phyloP scores from a whole-genome alignment of 1,140 invertebrate genomes.

The Trachelipus rathkii region DNA sequence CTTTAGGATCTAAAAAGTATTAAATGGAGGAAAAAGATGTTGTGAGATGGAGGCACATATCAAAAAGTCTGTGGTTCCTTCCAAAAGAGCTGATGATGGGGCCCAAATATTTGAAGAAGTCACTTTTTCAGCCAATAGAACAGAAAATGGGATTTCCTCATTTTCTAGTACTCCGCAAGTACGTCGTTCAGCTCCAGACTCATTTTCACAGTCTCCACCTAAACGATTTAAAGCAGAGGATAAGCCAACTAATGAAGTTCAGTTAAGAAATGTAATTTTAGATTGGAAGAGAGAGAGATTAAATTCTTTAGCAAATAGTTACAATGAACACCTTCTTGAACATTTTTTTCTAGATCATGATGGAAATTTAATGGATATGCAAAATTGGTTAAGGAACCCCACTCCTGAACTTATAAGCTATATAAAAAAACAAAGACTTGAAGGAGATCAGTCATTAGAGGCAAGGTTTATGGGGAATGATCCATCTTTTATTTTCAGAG shows the following conservation, averaged over 20 bases:
- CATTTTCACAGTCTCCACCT: background rate
- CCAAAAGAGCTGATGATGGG: background rate
- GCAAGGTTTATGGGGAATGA: constrained; percentile 63
- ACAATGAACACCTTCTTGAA: constrained; percentile 75
- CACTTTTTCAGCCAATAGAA: background rate
- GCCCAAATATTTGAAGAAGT: background rate
- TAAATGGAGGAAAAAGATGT: background rate
- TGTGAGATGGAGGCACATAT: constrained; percentile 2
- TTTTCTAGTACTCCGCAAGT: background rate
- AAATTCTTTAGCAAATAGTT: constrained; percentile 49
- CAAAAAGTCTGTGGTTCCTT: background rate
- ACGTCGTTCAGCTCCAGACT: background rate
- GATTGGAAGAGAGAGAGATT: constrained; percentile 42
- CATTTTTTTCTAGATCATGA: constrained; percentile 77
- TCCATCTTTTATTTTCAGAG: constrained; percentile 52
- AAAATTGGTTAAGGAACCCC: constrained; percentile 72
- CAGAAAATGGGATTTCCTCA: background rate
- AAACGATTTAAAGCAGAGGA: constrained; percentile 7
- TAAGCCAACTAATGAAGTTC: constrained; percentile 32
- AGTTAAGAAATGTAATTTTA: constrained; percentile 37
- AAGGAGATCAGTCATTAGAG: constrained; percentile 59
- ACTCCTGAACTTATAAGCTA: constrained; percentile 68
- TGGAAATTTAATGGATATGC: constrained; percentile 81
- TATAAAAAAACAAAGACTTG: constrained; percentile 67
- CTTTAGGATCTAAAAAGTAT: background rate